Conservation (phyloP, 2,797 vertebrate species). For the Enteromius unitaeniatus region DNA sequence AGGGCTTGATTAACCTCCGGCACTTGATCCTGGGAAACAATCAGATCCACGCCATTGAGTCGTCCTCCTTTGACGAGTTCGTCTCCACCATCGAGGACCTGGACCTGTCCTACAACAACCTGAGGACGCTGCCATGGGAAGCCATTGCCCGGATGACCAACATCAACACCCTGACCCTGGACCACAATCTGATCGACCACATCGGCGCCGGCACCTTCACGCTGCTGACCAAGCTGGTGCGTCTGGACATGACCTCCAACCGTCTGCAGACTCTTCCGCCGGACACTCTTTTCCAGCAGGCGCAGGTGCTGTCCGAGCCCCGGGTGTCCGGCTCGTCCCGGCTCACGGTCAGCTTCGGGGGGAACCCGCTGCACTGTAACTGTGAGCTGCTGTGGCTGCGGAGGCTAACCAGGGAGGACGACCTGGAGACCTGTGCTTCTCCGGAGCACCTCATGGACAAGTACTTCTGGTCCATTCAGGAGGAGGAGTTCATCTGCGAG, state of each 20-base stretch:
- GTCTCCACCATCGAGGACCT: constrained; percentile 92
- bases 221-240: constrained; percentile 88
- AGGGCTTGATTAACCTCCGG: constrained; percentile 87
- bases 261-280: constrained; percentile 91
- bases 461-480: constrained; percentile 94
- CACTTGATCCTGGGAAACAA: constrained; percentile 96
- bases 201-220: constrained; percentile 90
- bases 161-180: constrained; percentile 90
- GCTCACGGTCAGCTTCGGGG: constrained; percentile 89
- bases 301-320: constrained; percentile 81
- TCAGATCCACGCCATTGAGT: constrained; percentile 88
- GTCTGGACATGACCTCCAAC: constrained; percentile 94
- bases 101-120: constrained; percentile 94
- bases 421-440: constrained; percentile 93
- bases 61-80: constrained; percentile 87
- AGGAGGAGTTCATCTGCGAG: constrained; percentile 93
- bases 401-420: constrained; percentile 85
- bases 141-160: constrained; percentile 93
- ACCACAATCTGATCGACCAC: constrained; percentile 94
- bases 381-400: constrained; percentile 94
- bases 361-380: constrained; percentile 94
- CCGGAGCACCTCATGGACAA: constrained; percentile 92
- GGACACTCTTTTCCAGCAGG: constrained; percentile 88
- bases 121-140: constrained; percentile 90
- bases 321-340: constrained; percentile 78